Evolutionary conservation across 2,797 vertebrate genomes (phyloP).

Genomic region (Hoplostethus atlanticus): DNA sequence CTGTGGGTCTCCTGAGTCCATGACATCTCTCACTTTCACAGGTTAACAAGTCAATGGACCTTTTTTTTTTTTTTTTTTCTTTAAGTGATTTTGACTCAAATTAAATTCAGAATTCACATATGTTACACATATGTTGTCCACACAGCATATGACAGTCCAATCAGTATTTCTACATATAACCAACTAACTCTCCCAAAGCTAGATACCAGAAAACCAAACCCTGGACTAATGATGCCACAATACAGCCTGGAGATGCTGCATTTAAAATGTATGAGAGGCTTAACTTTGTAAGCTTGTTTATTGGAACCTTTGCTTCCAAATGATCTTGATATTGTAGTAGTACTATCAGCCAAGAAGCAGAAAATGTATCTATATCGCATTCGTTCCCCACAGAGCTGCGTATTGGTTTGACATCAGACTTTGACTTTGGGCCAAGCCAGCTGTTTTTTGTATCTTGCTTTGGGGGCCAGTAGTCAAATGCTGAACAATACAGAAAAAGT

Average conservation of each 20-base stretch:
- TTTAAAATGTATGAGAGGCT: not conserved
- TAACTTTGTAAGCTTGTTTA: not conserved
- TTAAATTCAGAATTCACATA: not conserved
- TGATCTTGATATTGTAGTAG: not conserved
- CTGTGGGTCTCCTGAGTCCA: slow-evolving; percentile 75
- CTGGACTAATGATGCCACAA: not conserved
- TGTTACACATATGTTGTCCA: not conserved
- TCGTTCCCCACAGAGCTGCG: not conserved
- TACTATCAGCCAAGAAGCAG: not conserved
- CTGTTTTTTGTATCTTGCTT: no score
- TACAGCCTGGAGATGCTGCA: not conserved
- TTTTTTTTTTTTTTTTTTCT: slow-evolving; percentile 9
- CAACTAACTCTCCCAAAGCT: no score
- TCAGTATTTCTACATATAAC: not conserved
- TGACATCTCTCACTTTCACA: slow-evolving; percentile 55
- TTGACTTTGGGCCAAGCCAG: no score
- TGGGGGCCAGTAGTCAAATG: no score
- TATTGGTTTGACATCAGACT: no score
- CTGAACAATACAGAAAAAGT: no score
- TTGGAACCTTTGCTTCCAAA: not conserved
- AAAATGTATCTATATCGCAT: not conserved
- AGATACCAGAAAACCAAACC: not conserved
- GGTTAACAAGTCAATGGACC: slow-evolving; percentile 23
- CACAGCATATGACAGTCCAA: not conserved
- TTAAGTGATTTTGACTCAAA: slow-evolving; percentile 14